Evolutionary conservation across 2,797 vertebrate species (phyloP).

Genomic region (Amniataba percoides): DNA sequence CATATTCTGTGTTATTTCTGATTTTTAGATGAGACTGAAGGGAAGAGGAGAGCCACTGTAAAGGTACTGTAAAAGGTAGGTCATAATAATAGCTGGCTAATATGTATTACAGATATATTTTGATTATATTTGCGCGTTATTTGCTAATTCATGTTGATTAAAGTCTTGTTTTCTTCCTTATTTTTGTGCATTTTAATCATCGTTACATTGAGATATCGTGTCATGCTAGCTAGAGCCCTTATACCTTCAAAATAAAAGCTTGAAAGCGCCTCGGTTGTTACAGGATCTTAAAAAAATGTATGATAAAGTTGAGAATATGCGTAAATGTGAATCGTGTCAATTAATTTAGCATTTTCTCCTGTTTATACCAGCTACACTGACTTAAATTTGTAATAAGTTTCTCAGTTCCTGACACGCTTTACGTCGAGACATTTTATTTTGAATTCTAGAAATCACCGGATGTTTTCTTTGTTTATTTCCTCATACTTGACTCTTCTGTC

Average conservation of each 20-base stretch:
- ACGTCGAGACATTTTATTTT: conserved; percentile 14
- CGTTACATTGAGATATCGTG: neutral
- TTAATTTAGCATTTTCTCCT: fast-evolving
- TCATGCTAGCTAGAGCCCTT: neutral
- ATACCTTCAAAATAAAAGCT: conserved; percentile 62
- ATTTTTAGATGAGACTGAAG: conserved; percentile 80
- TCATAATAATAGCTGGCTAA: conserved; percentile 12
- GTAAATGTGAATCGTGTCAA: fast-evolving
- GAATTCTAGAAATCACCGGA: conserved; percentile 32
- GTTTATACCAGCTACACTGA: fast-evolving
- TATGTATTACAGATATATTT: fast-evolving
- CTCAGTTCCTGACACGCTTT: neutral
- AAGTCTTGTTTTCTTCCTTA: neutral
- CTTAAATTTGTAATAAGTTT: fast-evolving
- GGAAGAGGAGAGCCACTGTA: conserved; percentile 58
- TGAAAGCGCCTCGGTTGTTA: fast-evolving
- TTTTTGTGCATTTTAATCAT: neutral
- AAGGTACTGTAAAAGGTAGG: conserved; percentile 77
- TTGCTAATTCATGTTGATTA: fast-evolving
- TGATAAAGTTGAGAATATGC: no score
- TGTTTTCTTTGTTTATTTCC: neutral
- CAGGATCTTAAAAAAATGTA: fast-evolving
- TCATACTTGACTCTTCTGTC: neutral
- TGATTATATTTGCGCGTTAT: no score
- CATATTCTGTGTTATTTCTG: conserved; percentile 23